Base-by-base conservation (phyloP, 1,140 invertebrate genomes). In the Spodoptera frugiperda region DNA sequence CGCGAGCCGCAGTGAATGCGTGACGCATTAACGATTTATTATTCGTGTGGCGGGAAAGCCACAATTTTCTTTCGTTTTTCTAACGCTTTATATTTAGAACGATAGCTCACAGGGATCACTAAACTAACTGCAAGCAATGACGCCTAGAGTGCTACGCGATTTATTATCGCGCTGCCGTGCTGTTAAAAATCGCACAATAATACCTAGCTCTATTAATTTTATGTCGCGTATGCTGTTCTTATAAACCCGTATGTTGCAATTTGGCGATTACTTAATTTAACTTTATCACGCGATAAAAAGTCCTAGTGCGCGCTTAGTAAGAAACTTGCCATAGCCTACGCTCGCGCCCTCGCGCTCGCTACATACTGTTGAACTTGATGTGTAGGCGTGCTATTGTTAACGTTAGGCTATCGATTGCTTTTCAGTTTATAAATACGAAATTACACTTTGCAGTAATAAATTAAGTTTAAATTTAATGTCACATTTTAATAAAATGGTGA, bases 311-410 rank as follows among this genome's bases (percentile, higher is more conserved):
- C 33, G 33, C 5, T 9, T 39, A 39, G 1, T 6, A 39, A 39
- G 33, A 21, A 65, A 39, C 44, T 14, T 17, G 44, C 44, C 21
- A 25, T 67, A 67, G 14, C 19, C 44, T 49, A 39, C 33, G 33
- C 33, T 6, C 33, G 33, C 11, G 48, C 63, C 44, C 63, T 33
- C 44, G n/a, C n/a, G n/a, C n/a, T 48, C 15, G 19, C 63, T 25
- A 49, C 63, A n/a, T 67, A 49, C 19, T 48, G 57, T 61, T 61
- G 63, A 67, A 67, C 63, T 25, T 67, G 63, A 25, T 14, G 61
- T 65, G 63, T 39, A 39, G 63, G 63, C 44, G 63, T 11, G 10
- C 44, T 67, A 67, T 67, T 67, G 33, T 67, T 25, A 49, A 6
- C 11, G 17, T 11, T 14, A 39, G 12, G 4, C 48, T 67, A 49